phyloP scores from a whole-genome alignment of 2,797 vertebrate genomes.

The Acanthurus lineatus region DNA sequence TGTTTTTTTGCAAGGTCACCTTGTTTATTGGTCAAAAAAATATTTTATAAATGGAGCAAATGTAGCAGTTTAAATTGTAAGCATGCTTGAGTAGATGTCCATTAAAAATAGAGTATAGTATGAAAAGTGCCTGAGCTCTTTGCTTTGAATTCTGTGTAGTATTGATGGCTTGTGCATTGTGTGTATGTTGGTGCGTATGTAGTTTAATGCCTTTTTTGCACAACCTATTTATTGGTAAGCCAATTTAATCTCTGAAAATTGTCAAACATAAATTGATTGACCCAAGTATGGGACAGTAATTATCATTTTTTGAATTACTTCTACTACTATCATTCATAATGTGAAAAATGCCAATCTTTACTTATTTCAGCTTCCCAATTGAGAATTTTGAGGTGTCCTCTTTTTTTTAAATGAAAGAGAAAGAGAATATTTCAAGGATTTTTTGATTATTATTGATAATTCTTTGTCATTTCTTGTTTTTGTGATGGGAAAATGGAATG shows the following conservation, averaged over 20 bases:
- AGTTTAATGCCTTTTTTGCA: neutral
- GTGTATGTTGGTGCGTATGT: neutral
- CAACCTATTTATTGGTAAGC: neutral
- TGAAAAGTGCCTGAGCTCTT: neutral
- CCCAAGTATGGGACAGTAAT: neutral
- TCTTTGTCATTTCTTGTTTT: too few species aligned
- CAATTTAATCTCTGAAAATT: neutral
- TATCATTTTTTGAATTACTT: neutral
- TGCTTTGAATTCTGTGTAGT: neutral
- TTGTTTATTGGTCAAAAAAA: neutral
- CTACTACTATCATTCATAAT: neutral
- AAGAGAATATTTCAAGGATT: too few species aligned
- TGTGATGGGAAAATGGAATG: too few species aligned
- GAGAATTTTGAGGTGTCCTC: neutral
- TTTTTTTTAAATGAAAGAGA: too few species aligned
- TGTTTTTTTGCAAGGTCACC: constrained; percentile 7
- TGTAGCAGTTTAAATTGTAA: neutral
- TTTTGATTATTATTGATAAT: too few species aligned
- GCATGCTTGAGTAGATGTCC: neutral
- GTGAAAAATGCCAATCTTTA: neutral
- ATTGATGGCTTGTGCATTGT: neutral
- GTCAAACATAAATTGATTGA: neutral
- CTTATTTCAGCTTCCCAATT: neutral
- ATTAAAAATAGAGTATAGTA: neutral
- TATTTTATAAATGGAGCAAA: neutral